Conservation (phyloP, 2,797 vertebrate genomes). For the Sternarchorhynchus goeldii region DNA sequence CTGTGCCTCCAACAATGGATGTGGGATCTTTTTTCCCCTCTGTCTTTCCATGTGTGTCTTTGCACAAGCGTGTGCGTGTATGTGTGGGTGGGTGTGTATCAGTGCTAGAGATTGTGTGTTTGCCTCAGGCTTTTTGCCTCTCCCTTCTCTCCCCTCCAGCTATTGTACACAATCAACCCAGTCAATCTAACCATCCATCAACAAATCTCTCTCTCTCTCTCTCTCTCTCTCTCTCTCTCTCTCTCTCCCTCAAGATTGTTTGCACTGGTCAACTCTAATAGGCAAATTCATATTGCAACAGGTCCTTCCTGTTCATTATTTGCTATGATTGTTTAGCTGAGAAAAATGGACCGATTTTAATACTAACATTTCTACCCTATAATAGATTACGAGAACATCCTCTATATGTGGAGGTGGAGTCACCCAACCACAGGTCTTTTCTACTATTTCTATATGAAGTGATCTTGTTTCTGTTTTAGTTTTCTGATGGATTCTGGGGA, state of each 20-base stretch:
- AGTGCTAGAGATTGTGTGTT: neutral
- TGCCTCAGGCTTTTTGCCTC: neutral
- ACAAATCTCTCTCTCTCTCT: neutral
- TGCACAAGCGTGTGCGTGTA: conserved; percentile 18
- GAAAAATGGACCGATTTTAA: conserved; percentile 3
- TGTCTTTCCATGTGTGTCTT: conserved; percentile 38
- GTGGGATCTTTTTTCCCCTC: neutral
- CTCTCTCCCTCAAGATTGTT: conserved; percentile 38
- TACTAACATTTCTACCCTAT: neutral
- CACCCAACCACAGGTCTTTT: neutral
- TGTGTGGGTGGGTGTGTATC: conserved; percentile 18
- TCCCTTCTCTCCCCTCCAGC: neutral
- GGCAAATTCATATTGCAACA: neutral
- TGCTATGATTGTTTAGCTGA: neutral
- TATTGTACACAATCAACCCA: neutral
- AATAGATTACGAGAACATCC: neutral
- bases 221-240: neutral
- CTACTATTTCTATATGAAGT: neutral
- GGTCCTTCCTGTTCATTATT: neutral
- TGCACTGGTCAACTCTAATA: neutral
- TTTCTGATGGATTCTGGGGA: conserved; percentile 45
- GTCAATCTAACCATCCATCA: neutral
- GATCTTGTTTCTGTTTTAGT: conserved; percentile 18
- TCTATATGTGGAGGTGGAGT: conserved; percentile 1
- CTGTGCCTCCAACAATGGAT: conserved; percentile 24